These are phyloP conservation scores for Scelioninae gen. 1 DNA, from an alignment of 2,888 invertebrate species.

Conservation along the genomic window DNA sequence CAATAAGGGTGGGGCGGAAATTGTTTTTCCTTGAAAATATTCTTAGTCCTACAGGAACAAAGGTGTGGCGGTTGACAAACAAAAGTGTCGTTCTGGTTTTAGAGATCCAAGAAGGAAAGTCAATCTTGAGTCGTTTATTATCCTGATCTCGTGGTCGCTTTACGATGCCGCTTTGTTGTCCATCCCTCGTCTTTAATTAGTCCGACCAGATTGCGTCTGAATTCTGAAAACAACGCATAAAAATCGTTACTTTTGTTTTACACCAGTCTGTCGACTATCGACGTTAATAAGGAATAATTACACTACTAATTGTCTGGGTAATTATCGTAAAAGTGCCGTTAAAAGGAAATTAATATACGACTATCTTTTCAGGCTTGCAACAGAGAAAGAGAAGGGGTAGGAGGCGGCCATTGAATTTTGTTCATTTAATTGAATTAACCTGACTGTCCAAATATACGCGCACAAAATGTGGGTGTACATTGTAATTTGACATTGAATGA, in stretches of 20 bases:
- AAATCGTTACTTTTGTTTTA: slow-evolving; percentile 25
- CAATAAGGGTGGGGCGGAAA: slow-evolving; percentile 32
- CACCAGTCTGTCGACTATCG: neutral
- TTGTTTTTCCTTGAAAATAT: slow-evolving; percentile 49
- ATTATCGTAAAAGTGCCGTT: neutral
- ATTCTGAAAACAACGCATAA: slow-evolving; percentile 53
- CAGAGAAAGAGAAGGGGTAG: too few species aligned
- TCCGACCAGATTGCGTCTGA: slow-evolving; percentile 41
- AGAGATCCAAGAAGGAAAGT: slow-evolving; percentile 48
- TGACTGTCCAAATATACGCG: slow-evolving; percentile 6
- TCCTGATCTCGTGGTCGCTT: slow-evolving; percentile 33
- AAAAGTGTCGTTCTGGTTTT: slow-evolving; percentile 25
- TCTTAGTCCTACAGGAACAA: slow-evolving; percentile 48
- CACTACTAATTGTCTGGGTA: slow-evolving; percentile 16
- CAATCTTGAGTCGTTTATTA: slow-evolving; percentile 38
- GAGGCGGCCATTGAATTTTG: slow-evolving; percentile 8
- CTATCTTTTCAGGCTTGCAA: too few species aligned
- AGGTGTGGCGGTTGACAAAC: slow-evolving; percentile 50
- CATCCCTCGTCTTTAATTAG: slow-evolving; percentile 44
- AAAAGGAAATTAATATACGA: neutral
- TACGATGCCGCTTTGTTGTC: slow-evolving; percentile 58
- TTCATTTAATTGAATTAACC: slow-evolving; percentile 50
- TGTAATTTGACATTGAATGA: slow-evolving; percentile 67
- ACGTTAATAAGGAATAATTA: slow-evolving; percentile 36
- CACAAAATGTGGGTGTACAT: slow-evolving; percentile 55